Evolutionary conservation across 1,140 invertebrate genomes (phyloP).

Genomic region (Stenopsyche tienmushanensis): DNA sequence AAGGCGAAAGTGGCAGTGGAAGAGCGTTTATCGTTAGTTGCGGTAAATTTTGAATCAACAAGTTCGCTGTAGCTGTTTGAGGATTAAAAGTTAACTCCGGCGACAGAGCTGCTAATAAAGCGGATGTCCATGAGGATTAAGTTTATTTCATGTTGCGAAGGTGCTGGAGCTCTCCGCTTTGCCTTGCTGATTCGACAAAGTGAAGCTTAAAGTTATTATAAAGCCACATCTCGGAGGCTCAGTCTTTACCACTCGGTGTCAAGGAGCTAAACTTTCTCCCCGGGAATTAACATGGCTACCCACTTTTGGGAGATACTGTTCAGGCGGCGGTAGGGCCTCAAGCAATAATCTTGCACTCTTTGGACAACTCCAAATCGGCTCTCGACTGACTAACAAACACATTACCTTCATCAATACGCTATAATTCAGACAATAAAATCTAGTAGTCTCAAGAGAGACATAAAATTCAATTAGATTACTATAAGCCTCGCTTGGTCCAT

Average conservation of each 20-base stretch:
- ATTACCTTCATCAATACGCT: too few species aligned
- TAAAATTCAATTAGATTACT: too few species aligned
- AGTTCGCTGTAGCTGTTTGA: not conserved
- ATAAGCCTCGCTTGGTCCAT: too few species aligned
- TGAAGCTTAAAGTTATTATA: constrained; percentile 33
- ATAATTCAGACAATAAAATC: too few species aligned
- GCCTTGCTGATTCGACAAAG: constrained; percentile 33
- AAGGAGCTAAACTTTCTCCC: not conserved
- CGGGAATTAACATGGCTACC: not conserved
- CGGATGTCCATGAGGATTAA: constrained; percentile 24
- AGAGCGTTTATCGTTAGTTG: not conserved
- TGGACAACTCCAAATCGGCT: too few species aligned
- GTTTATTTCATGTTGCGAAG: constrained; percentile 30
- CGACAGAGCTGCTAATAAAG: constrained; percentile 1
- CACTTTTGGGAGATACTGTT: not conserved
- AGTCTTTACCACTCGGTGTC: too few species aligned
- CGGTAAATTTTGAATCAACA: not conserved
- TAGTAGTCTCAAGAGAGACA: too few species aligned
- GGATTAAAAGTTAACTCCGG: constrained; percentile 7
- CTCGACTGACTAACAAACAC: too few species aligned
- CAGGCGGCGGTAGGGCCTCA: too few species aligned
- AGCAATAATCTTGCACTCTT: too few species aligned
- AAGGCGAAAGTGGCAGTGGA: too few species aligned
- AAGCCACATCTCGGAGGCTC: constrained; percentile 3
- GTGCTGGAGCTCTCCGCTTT: constrained; percentile 3